Evolutionary conservation across 2,797 vertebrate genomes (phyloP).

Genomic region (Coracias cyanogaster): DNA sequence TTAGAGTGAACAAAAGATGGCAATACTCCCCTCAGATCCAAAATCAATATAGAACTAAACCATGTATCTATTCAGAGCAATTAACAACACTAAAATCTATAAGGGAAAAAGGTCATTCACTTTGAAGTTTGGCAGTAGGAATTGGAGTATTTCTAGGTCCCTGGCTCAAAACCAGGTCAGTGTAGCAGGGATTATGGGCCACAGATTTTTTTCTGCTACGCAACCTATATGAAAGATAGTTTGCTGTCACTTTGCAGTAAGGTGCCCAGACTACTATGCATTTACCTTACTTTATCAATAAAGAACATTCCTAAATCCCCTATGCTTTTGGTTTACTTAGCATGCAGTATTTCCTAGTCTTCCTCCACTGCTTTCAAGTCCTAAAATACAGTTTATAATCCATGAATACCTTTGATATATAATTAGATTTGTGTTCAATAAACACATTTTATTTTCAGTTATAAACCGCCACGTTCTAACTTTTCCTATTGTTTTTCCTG

Average conservation of each 20-base stretch:
- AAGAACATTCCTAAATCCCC: not conserved
- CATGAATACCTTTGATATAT: not conserved
- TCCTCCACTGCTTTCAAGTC: not conserved
- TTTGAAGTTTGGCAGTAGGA: not conserved
- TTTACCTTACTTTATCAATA: not conserved
- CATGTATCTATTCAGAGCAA: not conserved
- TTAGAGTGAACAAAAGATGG: not conserved
- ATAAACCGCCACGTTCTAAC: not conserved
- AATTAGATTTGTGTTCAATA: not conserved
- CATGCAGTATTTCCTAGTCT: not conserved
- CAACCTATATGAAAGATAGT: not conserved
- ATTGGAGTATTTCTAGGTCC: not conserved
- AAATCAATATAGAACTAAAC: not conserved
- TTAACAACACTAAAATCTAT: not conserved
- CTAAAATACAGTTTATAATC: not conserved
- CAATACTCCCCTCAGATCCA: not conserved
- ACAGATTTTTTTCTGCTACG: not conserved
- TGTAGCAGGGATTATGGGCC: not conserved
- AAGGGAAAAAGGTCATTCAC: not conserved
- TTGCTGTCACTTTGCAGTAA: not conserved
- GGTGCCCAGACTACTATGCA: not conserved
- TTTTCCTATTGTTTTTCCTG: not conserved
- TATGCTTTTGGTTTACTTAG: not conserved
- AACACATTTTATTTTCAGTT: not conserved
- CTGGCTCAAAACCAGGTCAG: not conserved